phyloP scores from a whole-genome alignment of 1,140 invertebrate species.

The Orussus abietinus region DNA sequence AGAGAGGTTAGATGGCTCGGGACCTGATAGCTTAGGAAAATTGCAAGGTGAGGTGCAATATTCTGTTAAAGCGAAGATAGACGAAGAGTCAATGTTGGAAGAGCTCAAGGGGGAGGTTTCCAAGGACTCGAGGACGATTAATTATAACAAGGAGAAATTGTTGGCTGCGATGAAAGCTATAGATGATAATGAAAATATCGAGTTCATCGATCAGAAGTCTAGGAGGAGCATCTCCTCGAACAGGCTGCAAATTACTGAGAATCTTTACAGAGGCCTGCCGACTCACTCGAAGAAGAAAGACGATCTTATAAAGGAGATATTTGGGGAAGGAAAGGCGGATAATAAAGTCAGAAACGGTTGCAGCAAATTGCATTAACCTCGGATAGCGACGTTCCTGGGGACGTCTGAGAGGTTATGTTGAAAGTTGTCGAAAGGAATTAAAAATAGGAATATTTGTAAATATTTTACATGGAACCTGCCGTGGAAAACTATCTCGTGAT shows the following conservation, averaged over 20 bases:
- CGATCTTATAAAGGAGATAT: slow-evolving; percentile 46
- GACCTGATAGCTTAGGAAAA: slow-evolving; percentile 3
- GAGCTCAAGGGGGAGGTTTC: slow-evolving; percentile 27
- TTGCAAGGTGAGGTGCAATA: too few relatives aligned
- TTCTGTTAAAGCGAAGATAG: too few relatives aligned
- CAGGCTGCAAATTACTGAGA: slow-evolving; percentile 44
- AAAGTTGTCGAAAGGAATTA: too few relatives aligned
- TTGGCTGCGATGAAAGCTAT: slow-evolving; percentile 63
- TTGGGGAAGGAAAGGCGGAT: slow-evolving; percentile 26
- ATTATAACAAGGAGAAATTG: slow-evolving; percentile 58
- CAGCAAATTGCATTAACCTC: slow-evolving; percentile 25
- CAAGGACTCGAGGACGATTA: slow-evolving; percentile 36
- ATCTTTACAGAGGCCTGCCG: slow-evolving; percentile 43
- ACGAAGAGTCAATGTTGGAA: slow-evolving; percentile 19
- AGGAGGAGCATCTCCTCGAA: slow-evolving; percentile 20
- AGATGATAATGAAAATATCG: slow-evolving; percentile 58
- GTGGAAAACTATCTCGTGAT: too few relatives aligned
- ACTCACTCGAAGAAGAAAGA: slow-evolving; percentile 36
- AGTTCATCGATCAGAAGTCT: slow-evolving; percentile 35
- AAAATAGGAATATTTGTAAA: too few relatives aligned
- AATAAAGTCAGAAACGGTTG: slow-evolving; percentile 21
- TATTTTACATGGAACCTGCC: too few relatives aligned
- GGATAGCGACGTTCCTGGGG: too few relatives aligned
- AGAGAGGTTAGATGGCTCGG: background rate
- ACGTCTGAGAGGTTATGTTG: too few relatives aligned